A percentile compares a stretch with the other conserved stretches of the same genome.
These are phyloP conservation scores for Ophion ellenae DNA, from an alignment of 2,888 invertebrate genomes.

Conservation along the genomic window DNA sequence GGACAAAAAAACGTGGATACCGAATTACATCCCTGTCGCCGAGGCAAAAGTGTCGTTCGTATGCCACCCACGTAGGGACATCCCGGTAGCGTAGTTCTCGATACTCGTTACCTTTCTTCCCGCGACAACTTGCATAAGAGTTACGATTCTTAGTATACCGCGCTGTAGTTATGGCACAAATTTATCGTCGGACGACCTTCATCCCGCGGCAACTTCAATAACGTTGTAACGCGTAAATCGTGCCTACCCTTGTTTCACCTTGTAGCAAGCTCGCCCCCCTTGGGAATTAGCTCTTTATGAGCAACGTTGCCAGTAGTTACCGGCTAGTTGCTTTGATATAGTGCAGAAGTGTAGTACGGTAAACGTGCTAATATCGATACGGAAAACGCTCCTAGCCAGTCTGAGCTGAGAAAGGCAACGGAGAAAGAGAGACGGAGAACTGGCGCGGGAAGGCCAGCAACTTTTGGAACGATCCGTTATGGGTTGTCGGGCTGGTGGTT, in stretches of 20 bases:
- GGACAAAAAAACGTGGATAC: slow-evolving; percentile 12
- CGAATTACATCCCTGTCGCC: slow-evolving; percentile 41
- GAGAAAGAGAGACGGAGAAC: slow-evolving; percentile 52
- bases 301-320: slow-evolving; percentile 59
- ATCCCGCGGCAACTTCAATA: slow-evolving; percentile 35
- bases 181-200: slow-evolving; percentile 24
- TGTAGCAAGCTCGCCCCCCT: slow-evolving; percentile 22
- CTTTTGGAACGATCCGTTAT: slow-evolving; percentile 45
- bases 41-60: slow-evolving; percentile 14
- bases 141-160: slow-evolving; percentile 32
- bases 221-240: slow-evolving; percentile 47
- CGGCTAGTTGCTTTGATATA: slow-evolving; percentile 60
- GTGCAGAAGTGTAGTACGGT: slow-evolving; percentile 48
- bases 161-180: slow-evolving; percentile 25
- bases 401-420: slow-evolving; percentile 22
- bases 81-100: slow-evolving; percentile 13
- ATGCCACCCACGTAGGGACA: slow-evolving; percentile 22
- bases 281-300: slow-evolving; percentile 60
- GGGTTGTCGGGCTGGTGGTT: slow-evolving; percentile 53
- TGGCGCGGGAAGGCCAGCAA: slow-evolving; percentile 38
- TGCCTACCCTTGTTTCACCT: slow-evolving; percentile 30
- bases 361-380: slow-evolving; percentile 74
- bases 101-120: slow-evolving; percentile 24
- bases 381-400: slow-evolving; percentile 71
- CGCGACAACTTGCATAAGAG: slow-evolving; percentile 29